Evolutionary conservation across 2,113 vertebrate genomes (phyloP).

Genomic region (Eurystomus gularis): DNA sequence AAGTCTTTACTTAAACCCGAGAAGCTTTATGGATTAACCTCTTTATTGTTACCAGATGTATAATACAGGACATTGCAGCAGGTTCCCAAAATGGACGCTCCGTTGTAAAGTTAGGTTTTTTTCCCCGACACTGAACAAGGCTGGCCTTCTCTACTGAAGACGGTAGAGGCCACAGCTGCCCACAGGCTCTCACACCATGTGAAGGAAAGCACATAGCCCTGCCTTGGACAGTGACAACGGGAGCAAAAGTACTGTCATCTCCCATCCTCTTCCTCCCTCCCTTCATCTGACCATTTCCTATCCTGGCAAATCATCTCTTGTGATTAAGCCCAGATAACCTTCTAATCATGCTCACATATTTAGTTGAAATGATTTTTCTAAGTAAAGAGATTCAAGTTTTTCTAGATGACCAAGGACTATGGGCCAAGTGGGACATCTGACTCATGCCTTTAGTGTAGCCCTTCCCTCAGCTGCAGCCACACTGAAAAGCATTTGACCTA

Average conservation of each 20-base stretch:
- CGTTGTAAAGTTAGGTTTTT: not conserved
- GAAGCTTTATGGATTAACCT: not conserved
- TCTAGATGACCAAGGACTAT: not conserved
- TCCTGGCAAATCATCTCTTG: not conserved
- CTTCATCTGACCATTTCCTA: not conserved
- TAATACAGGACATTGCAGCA: not conserved
- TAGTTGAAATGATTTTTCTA: not conserved
- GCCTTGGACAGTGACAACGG: not conserved
- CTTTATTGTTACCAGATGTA: slow-evolving; percentile 26
- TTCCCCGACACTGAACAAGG: not conserved
- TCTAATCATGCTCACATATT: not conserved
- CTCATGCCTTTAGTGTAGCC: not conserved
- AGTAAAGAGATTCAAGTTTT: not conserved
- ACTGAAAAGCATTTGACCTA: not conserved
- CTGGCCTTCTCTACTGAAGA: not conserved
- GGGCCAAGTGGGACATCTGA: not conserved
- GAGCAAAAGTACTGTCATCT: not conserved
- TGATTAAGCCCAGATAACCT: not conserved
- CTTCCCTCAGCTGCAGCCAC: not conserved
- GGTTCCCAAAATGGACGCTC: not conserved
- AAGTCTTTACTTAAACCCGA: not conserved
- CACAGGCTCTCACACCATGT: not conserved
- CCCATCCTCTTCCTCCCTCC: not conserved
- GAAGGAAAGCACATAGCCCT: not conserved
- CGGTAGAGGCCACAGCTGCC: not conserved